Evolutionary conservation across 1,140 invertebrate genomes (phyloP).

Genomic region (Calliphora vicina): DNA sequence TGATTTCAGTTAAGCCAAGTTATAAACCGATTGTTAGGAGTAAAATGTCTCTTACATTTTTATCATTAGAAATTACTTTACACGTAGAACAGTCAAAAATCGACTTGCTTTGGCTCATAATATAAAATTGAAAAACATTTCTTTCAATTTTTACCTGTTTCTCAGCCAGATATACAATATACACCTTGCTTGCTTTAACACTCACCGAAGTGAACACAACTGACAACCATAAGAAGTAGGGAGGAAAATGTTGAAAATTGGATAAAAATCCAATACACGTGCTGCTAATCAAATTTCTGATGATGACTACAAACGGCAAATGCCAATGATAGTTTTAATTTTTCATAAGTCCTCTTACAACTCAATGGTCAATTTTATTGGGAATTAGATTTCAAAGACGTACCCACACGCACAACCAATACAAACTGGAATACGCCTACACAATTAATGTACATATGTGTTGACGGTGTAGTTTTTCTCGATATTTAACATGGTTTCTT

Average conservation of each 20-base stretch:
- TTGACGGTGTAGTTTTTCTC: not conserved
- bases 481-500: not conserved
- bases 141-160: too few relatives aligned
- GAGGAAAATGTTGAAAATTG: not conserved
- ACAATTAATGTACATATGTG: not conserved
- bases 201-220: not conserved
- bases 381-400: not conserved
- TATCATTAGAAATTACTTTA: too few relatives aligned
- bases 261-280: not conserved
- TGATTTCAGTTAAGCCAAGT: too few relatives aligned
- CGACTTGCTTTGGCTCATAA: too few relatives aligned
- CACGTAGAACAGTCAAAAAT: too few relatives aligned
- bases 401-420: not conserved
- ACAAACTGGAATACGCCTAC: too few relatives aligned
- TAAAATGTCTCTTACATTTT: too few relatives aligned
- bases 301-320: not conserved
- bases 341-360: not conserved
- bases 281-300: not conserved
- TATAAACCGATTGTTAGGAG: too few relatives aligned
- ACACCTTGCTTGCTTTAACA: not conserved
- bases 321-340: not conserved
- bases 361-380: not conserved
- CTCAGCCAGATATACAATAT: not conserved
- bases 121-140: too few relatives aligned
- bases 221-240: not conserved